phyloP scores from a whole-genome alignment of 2,888 invertebrate species.

The Cetonia aurata region DNA sequence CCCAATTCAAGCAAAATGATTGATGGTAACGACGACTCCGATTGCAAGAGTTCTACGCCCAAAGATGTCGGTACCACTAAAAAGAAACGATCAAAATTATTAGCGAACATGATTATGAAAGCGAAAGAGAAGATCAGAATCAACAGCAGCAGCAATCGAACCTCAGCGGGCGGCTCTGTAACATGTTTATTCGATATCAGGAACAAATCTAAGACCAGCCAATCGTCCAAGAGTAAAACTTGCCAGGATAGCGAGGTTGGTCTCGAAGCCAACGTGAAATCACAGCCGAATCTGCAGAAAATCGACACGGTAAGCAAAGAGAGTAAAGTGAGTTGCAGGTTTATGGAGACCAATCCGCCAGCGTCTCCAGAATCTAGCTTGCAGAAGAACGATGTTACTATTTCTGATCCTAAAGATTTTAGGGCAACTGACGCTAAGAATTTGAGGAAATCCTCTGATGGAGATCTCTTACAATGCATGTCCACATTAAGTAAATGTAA shows the following conservation, averaged over 20 bases:
- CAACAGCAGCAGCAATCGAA: conserved; percentile 10
- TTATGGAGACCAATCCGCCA: background rate
- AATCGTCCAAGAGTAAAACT: conserved; percentile 24
- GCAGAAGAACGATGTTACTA: conserved; percentile 3
- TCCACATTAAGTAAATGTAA: conserved; percentile 16
- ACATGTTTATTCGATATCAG: conserved; percentile 24
- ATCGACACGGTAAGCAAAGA: background rate
- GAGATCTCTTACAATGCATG: background rate
- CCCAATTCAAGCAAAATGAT: conserved; percentile 1
- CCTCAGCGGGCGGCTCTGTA: background rate
- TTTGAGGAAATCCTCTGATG: background rate
- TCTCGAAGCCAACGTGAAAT: background rate
- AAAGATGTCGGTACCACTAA: conserved; percentile 3
- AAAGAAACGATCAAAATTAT: conserved; percentile 26
- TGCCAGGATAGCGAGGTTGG: background rate
- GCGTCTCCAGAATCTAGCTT: conserved; percentile 3
- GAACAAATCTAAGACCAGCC: conserved; percentile 23
- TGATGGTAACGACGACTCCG: conserved; percentile 4
- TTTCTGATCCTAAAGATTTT: background rate
- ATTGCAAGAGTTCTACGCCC: background rate
- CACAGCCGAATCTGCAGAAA: conserved; percentile 21
- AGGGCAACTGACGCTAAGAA: background rate
- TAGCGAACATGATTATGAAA: conserved; percentile 32
- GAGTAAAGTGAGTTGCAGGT: conserved; percentile 8
- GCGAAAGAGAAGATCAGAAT: conserved; percentile 25